Evolutionary conservation across 2,113 vertebrate species (phyloP).

Genomic region (Atherinomorus stipes): DNA sequence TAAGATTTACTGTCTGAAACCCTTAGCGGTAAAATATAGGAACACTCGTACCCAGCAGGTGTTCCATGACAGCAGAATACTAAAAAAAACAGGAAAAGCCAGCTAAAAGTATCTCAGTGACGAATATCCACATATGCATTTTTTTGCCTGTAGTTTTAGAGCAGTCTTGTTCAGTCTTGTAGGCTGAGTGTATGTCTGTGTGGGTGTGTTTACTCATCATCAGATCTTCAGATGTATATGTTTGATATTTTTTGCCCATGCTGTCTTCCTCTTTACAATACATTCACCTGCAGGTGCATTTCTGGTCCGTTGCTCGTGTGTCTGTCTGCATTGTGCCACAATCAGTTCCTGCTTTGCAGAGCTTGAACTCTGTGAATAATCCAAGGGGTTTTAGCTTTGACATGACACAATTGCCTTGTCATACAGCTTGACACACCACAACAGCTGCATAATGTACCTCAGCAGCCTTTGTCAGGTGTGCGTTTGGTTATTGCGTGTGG

Average conservation of each 20-base stretch:
- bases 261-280: not conserved
- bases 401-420: conserved; percentile 18
- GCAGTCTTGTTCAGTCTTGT: conserved; percentile 26
- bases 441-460: conserved; percentile 21
- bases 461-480: conserved; percentile 17
- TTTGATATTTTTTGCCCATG: not conserved
- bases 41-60: conserved; percentile 31
- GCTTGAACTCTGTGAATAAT: conserved; percentile 26
- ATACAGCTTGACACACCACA: conserved; percentile 12
- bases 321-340: not conserved
- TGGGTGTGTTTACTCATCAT: not conserved
- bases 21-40: not conserved
- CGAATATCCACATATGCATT: conserved; percentile 18
- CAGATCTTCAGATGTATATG: not conserved
- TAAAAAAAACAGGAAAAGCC: conserved; percentile 18
- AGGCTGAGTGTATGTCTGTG: not conserved
- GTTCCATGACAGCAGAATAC: conserved; percentile 44
- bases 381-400: conserved; percentile 2
- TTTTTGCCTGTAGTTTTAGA: conserved; percentile 12
- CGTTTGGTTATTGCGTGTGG: conserved; percentile 44
- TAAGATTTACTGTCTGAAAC: conserved; percentile 23
- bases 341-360: not conserved
- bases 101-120: conserved; percentile 15
- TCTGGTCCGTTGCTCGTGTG: not conserved
- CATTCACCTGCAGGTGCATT: conserved; percentile 11